Evolutionary conservation across 2,888 invertebrate species (phyloP).

Genomic region (Drosophila mimetica): DNA sequence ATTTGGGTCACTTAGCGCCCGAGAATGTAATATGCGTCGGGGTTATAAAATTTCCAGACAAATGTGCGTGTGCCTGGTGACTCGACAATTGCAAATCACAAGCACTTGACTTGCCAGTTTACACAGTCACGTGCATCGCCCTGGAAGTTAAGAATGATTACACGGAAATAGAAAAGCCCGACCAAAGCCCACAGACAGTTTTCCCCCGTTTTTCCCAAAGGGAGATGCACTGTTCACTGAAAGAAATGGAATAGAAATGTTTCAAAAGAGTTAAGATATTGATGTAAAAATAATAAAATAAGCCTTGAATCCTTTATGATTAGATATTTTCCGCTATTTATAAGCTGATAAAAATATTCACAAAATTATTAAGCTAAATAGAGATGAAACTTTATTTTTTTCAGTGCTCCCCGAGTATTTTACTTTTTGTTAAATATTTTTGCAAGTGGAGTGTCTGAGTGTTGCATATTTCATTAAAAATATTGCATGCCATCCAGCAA

Average conservation of each 20-base stretch:
- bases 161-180: constrained; percentile 28
- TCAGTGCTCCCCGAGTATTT: too few relatives aligned
- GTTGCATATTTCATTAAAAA: constrained; percentile 77
- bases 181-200: constrained; percentile 18
- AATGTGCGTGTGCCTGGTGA: constrained; percentile 30
- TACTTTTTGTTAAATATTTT: not conserved
- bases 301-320: too few relatives aligned
- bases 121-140: constrained; percentile 28
- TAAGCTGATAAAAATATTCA: too few relatives aligned
- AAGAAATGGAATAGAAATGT: constrained; percentile 2
- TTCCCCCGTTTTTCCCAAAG: not conserved
- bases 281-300: too few relatives aligned
- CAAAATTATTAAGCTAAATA: too few relatives aligned
- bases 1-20: constrained; percentile 69
- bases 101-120: constrained; percentile 45
- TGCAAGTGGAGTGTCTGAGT: constrained; percentile 53
- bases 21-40: constrained; percentile 56
- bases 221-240: constrained; percentile 24
- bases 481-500: constrained; percentile 61
- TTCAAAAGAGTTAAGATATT: too few relatives aligned
- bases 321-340: too few relatives aligned
- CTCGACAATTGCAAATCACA: constrained; percentile 57
- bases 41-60: constrained; percentile 66
- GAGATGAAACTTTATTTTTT: too few relatives aligned
- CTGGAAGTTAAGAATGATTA: constrained; percentile 43